Conservation (phyloP, 2,797 vertebrate species). For the Gymnoscopelus microlampas region DNA sequence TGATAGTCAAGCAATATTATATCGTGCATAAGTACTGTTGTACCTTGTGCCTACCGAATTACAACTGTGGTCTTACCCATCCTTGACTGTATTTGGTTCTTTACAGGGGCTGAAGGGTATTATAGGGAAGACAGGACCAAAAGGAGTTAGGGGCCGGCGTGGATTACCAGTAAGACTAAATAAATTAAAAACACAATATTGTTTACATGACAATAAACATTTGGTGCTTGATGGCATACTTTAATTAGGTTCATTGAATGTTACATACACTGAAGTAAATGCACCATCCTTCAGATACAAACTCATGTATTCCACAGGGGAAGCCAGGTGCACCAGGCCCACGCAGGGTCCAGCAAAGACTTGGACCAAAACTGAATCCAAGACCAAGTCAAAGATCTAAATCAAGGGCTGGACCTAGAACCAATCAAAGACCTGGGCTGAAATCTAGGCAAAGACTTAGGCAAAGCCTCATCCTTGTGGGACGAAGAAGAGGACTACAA, state of each 20-base stretch:
- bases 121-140: constrained; percentile 54
- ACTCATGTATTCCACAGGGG: constrained; percentile 64
- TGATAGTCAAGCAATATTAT: not conserved
- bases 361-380: constrained; percentile 3
- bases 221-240: not conserved
- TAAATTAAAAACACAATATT: not conserved
- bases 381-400: constrained; percentile 13
- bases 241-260: not conserved
- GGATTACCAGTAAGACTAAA: constrained; percentile 74
- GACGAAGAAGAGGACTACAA: constrained; percentile 40
- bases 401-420: constrained; percentile 15
- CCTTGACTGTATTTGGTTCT: constrained; percentile 10
- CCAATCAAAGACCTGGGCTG: not conserved
- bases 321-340: constrained; percentile 68
- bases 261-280: not conserved
- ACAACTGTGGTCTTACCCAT: not conserved
- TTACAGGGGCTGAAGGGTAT: constrained; percentile 70
- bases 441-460: not conserved
- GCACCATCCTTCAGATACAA: not conserved
- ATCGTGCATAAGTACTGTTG: too few relatives aligned
- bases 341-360: constrained; percentile 17
- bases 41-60: too few relatives aligned
- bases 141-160: constrained; percentile 74
- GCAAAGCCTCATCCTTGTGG: not conserved
- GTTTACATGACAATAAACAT: not conserved